phyloP scores from a whole-genome alignment of 2,888 invertebrate species.

The Melinopterus prodromus region DNA sequence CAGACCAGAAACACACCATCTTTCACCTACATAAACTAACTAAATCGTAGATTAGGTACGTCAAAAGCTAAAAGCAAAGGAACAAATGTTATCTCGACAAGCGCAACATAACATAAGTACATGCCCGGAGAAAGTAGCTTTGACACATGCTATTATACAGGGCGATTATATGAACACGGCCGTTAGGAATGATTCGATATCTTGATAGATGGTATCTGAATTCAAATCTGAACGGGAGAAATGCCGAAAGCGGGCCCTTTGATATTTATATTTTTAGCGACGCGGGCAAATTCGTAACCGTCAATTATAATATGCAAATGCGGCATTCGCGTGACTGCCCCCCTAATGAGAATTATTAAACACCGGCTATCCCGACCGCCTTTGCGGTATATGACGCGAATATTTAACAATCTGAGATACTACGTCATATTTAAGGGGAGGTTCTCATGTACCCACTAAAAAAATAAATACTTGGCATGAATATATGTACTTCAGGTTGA shows the following conservation, averaged over 20 bases:
- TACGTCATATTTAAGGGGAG: too few species aligned
- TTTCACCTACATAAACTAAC: too few species aligned
- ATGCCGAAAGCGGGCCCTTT: background rate
- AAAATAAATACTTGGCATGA: too few species aligned
- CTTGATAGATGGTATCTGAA: background rate
- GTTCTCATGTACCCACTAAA: too few species aligned
- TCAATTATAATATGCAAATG: constrained; percentile 4
- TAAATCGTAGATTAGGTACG: too few species aligned
- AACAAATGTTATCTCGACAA: too few species aligned
- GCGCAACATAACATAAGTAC: too few species aligned
- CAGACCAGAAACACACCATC: too few species aligned
- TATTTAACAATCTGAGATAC: background rate
- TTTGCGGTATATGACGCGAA: background rate
- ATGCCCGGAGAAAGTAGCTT: too few species aligned
- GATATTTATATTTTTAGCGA: background rate
- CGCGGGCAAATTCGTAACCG: background rate
- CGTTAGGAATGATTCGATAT: background rate
- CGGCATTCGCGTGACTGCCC: background rate
- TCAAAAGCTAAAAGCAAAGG: too few species aligned
- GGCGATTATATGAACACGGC: background rate
- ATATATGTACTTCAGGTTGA: too few species aligned
- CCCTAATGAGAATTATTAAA: background rate
- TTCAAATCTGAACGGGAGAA: background rate
- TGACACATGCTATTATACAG: background rate
- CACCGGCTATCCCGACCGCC: background rate